phyloP scores from a whole-genome alignment of 2,113 vertebrate genomes.

The Myotis davidii region DNA sequence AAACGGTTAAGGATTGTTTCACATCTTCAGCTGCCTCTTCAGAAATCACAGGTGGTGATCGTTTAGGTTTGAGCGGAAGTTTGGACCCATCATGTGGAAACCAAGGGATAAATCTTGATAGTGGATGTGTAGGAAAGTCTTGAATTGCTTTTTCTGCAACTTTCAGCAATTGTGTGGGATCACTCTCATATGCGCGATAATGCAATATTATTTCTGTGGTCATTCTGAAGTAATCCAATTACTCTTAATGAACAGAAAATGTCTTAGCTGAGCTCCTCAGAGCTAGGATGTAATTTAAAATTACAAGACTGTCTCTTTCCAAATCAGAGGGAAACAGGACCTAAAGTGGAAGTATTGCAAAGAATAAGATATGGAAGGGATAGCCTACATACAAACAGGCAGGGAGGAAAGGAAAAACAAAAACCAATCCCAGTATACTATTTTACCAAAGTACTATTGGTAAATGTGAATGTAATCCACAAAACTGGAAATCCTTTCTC shows the following conservation, averaged over 20 bases:
- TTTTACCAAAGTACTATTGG: background rate
- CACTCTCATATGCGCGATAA: slow-evolving; percentile 72
- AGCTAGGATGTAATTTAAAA: slow-evolving; percentile 72
- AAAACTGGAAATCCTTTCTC: slow-evolving; percentile 6
- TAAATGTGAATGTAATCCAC: slow-evolving; percentile 38
- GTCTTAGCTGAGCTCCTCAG: slow-evolving; percentile 62
- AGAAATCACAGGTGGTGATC: slow-evolving; percentile 72
- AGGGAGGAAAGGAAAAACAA: slow-evolving; percentile 32
- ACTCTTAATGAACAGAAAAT: slow-evolving; percentile 64
- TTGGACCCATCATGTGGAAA: slow-evolving; percentile 67
- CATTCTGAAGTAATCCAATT: slow-evolving; percentile 73
- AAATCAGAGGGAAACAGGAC: slow-evolving; percentile 78
- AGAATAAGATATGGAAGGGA: slow-evolving; percentile 80
- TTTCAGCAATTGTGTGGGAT: slow-evolving; percentile 69
- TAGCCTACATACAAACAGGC: background rate
- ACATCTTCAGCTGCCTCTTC: slow-evolving; percentile 60
- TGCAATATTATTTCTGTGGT: slow-evolving; percentile 77
- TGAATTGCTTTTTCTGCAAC: slow-evolving; percentile 72
- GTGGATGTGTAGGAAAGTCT: slow-evolving; percentile 71
- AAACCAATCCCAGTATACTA: background rate
- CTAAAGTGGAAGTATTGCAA: slow-evolving; percentile 87
- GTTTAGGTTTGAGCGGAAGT: slow-evolving; percentile 75
- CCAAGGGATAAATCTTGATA: slow-evolving; percentile 78
- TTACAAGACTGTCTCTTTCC: slow-evolving; percentile 72
- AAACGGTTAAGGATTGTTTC: slow-evolving; percentile 52